These are phyloP conservation scores for Lepidonotus clava DNA, from an alignment of 2,888 invertebrate species.

Conservation along the genomic window DNA sequence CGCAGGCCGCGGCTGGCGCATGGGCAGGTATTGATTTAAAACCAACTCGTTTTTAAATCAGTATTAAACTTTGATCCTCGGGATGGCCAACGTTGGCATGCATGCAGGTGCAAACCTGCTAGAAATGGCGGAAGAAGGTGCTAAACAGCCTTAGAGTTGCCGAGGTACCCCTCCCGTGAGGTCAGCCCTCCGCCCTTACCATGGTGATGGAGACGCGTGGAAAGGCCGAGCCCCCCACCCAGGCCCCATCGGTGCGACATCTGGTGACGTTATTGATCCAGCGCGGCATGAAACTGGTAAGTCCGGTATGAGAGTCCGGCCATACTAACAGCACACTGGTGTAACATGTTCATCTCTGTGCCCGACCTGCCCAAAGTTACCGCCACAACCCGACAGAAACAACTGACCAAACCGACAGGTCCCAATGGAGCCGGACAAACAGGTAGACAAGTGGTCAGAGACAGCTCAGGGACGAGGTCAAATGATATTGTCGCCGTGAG, in stretches of 20 bases:
- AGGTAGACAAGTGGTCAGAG: too few species aligned
- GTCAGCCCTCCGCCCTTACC: neutral
- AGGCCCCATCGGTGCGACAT: conserved; percentile 10
- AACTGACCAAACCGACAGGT: too few species aligned
- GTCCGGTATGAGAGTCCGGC: neutral
- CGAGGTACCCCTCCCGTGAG: neutral
- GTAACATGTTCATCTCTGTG: too few species aligned
- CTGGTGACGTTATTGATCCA: conserved; percentile 12
- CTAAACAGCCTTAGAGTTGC: neutral
- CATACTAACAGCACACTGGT: too few species aligned
- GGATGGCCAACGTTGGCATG: too few species aligned
- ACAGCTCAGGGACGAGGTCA: too few species aligned
- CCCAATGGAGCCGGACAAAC: too few species aligned
- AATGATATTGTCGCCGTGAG: too few species aligned
- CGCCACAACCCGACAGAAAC: too few species aligned
- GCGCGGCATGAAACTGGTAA: neutral
- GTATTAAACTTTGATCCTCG: neutral
- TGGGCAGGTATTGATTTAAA: neutral
- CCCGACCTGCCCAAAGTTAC: too few species aligned
- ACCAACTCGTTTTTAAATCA: neutral
- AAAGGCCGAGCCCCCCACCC: neutral
- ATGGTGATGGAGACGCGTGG: neutral
- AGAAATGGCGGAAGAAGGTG: neutral
- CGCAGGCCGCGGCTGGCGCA: neutral
- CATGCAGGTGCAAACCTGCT: neutral